phyloP scores from a whole-genome alignment of 2,888 invertebrate species.

The Macaria liturata region DNA sequence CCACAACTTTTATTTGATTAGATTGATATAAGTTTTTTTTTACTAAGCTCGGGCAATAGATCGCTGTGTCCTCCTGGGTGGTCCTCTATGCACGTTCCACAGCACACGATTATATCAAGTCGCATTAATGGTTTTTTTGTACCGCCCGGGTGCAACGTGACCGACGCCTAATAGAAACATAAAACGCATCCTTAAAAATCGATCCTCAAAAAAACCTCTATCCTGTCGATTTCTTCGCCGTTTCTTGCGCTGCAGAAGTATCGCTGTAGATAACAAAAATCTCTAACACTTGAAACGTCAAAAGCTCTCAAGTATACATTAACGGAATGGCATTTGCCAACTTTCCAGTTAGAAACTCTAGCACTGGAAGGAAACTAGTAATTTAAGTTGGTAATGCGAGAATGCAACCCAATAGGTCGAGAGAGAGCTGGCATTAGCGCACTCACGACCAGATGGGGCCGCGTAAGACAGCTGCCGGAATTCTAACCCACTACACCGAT shows the following conservation, averaged over 20 bases:
- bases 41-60: slow-evolving; percentile 49
- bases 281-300: slow-evolving; percentile 31
- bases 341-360: slow-evolving; percentile 57
- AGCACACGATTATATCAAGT: slow-evolving; percentile 58
- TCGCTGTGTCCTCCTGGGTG: slow-evolving; percentile 57
- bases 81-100: slow-evolving; percentile 48
- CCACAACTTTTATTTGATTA: slow-evolving; percentile 49
- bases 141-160: slow-evolving; percentile 49
- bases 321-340: slow-evolving; percentile 18
- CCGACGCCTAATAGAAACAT: slow-evolving; percentile 52
- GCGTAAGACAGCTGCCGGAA: slow-evolving; percentile 60
- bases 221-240: slow-evolving; percentile 24
- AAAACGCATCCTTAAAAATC: slow-evolving; percentile 35
- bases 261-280: slow-evolving; percentile 31
- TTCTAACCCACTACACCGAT: slow-evolving; percentile 79
- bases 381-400: slow-evolving; percentile 60
- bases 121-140: slow-evolving; percentile 56
- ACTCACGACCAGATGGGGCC: slow-evolving; percentile 62
- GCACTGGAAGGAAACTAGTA: slow-evolving; percentile 56
- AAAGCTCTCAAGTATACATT: slow-evolving; percentile 30
- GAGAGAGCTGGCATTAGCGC: slow-evolving; percentile 38
- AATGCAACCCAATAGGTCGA: slow-evolving; percentile 63
- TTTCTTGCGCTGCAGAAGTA: slow-evolving; percentile 22
- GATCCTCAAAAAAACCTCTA: slow-evolving; percentile 23
- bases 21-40: slow-evolving; percentile 46